phyloP scores from a whole-genome alignment of 2,888 invertebrate species.

The Cheilosia grossa region DNA sequence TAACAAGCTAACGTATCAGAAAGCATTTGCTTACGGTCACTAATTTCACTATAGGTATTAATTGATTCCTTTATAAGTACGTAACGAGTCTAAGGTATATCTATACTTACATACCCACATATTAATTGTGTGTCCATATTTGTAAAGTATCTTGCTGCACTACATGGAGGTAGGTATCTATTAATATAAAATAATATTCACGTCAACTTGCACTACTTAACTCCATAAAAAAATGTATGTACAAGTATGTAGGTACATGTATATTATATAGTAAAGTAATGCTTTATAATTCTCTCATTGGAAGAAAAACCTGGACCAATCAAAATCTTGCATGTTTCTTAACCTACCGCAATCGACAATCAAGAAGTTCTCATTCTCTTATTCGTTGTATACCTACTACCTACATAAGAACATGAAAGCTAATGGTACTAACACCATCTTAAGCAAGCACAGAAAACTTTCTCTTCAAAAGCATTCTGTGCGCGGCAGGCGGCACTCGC shows the following conservation, averaged over 20 bases:
- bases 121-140: too few relatives aligned
- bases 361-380: conserved; percentile 12
- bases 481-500: conserved; percentile 14
- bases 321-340: conserved; percentile 44
- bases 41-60: too few relatives aligned
- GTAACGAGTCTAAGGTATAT: too few relatives aligned
- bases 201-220: neutral
- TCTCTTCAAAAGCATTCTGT: conserved; percentile 28
- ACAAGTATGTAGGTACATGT: neutral
- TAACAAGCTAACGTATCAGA: too few relatives aligned
- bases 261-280: neutral
- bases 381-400: conserved; percentile 1
- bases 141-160: too few relatives aligned
- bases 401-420: neutral
- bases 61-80: too few relatives aligned
- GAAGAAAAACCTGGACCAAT: conserved; percentile 31
- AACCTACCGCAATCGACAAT: conserved; percentile 29
- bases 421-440: conserved; percentile 50
- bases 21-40: too few relatives aligned
- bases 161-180: too few relatives aligned
- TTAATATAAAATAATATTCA: too few relatives aligned
- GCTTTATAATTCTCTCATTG: conserved; percentile 18
- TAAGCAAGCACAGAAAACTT: conserved; percentile 23
- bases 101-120: too few relatives aligned
- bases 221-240: neutral